These are phyloP conservation scores for Lagocephalus sceleratus DNA, from an alignment of 2,797 vertebrate species.

Conservation along the genomic window DNA sequence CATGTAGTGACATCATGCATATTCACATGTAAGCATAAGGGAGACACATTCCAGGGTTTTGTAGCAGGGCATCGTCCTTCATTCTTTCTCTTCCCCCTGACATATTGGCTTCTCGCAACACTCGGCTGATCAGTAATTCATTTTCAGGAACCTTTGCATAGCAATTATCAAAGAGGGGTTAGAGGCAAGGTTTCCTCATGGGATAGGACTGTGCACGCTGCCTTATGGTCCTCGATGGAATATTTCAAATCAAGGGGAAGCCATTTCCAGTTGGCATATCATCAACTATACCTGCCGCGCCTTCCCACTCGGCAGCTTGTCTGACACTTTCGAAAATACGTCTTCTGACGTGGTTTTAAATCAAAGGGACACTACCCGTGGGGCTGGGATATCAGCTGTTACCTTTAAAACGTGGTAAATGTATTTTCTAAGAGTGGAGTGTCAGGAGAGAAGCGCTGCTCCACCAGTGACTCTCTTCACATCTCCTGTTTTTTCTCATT, in stretches of 20 bases:
- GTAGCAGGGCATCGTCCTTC: conserved; percentile 71
- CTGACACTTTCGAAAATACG: conserved; percentile 74
- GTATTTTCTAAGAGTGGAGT: conserved; percentile 2
- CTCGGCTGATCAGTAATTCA: conserved; percentile 87
- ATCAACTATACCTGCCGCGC: conserved; percentile 70
- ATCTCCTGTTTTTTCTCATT: background rate
- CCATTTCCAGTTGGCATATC: conserved; percentile 73
- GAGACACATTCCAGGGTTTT: conserved; percentile 41
- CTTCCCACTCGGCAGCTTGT: conserved; percentile 63
- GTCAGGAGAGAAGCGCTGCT: conserved; percentile 44
- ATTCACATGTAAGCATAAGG: conserved; percentile 11
- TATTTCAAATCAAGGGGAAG: conserved; percentile 71
- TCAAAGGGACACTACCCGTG: conserved; percentile 64
- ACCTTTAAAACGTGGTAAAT: conserved; percentile 61
- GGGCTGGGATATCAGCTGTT: conserved; percentile 49
- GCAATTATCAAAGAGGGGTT: conserved; percentile 85
- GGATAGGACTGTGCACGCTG: conserved; percentile 41
- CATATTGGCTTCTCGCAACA: conserved; percentile 80
- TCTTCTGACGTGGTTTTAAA: conserved; percentile 67
- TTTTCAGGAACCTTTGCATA: conserved; percentile 79
- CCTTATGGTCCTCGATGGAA: conserved; percentile 55
- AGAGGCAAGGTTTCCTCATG: conserved; percentile 73
- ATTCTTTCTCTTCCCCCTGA: conserved; percentile 75
- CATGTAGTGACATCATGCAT: conserved; percentile 9
- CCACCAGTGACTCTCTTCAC: conserved; percentile 30